These are phyloP conservation scores for Dicrostonyx torquatus DNA, from an alignment of 2,797 vertebrate genomes.

Conservation along the genomic window DNA sequence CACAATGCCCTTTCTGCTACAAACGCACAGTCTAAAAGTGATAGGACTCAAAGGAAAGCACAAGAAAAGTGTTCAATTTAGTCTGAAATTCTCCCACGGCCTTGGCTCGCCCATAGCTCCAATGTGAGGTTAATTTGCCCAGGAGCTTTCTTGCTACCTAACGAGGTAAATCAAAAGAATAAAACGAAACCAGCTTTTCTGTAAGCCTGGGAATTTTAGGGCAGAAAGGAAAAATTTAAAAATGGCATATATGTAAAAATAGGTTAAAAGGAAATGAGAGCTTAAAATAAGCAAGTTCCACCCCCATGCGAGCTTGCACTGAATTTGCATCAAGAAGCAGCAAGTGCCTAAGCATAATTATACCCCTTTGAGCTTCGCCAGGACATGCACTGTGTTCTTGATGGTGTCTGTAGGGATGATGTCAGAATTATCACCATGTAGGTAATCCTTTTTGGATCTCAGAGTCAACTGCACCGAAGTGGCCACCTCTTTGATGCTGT, in stretches of 20 bases:
- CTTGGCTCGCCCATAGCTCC: neutral
- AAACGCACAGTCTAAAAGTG: neutral
- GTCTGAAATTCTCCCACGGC: neutral
- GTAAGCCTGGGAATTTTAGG: constrained; percentile 40
- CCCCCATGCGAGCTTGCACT: neutral
- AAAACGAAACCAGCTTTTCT: neutral
- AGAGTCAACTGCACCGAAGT: constrained; percentile 93
- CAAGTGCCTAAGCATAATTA: constrained; percentile 27
- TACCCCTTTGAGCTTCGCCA: constrained; percentile 96
- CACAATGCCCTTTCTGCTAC: neutral
- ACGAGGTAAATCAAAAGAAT: neutral
- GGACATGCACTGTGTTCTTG: constrained; percentile 95
- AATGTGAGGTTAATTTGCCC: neutral
- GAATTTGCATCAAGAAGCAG: neutral
- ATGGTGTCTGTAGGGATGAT: constrained; percentile 98
- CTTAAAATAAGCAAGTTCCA: neutral
- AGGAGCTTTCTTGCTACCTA: neutral
- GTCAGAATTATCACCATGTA: constrained; percentile 92
- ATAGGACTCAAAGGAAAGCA: constrained; percentile 6
- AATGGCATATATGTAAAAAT: constrained; percentile 57
- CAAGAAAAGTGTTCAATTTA: neutral
- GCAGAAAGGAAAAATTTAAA: neutral
- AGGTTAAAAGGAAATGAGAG: constrained; percentile 34
- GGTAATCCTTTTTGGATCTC: constrained; percentile 91
- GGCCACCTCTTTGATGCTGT: constrained; percentile 92